phyloP scores from a whole-genome alignment of 2,113 vertebrate genomes.

The Tichodroma muraria region DNA sequence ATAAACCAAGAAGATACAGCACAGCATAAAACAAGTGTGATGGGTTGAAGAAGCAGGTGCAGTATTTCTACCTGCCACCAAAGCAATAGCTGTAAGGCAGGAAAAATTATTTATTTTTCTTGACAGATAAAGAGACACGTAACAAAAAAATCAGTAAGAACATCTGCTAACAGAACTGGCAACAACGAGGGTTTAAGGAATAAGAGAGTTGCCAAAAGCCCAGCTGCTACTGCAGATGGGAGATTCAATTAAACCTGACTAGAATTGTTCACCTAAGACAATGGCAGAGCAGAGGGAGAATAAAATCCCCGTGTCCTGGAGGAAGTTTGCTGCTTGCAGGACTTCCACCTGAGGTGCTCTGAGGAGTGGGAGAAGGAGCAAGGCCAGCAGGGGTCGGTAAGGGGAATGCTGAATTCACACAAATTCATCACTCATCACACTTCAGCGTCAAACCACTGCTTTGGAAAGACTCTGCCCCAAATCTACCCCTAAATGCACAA shows the following conservation, averaged over 20 bases:
- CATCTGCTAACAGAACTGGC: background rate
- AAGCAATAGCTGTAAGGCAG: background rate
- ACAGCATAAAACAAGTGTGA: background rate
- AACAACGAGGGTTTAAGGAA: background rate
- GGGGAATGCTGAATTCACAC: background rate
- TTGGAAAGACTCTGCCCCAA: background rate
- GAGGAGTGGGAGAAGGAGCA: background rate
- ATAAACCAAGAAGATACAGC: background rate
- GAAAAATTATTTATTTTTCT: background rate
- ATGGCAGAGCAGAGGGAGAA: background rate
- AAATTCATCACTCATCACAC: background rate
- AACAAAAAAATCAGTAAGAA: background rate
- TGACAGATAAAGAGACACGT: background rate
- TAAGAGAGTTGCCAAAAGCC: background rate
- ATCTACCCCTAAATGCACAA: background rate
- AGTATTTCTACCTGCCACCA: background rate
- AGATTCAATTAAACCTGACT: background rate
- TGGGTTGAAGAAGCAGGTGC: background rate
- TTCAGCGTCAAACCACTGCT: background rate
- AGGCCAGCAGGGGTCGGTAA: background rate
- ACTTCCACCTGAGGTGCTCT: background rate
- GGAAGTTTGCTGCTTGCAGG: background rate
- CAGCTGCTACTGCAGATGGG: background rate
- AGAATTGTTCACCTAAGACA: background rate
- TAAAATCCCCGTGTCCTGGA: background rate